Evolutionary conservation across 2,888 invertebrate species (phyloP), one percentile per base, ranked within the genome.

Genomic region (Cryptosula pallasiana): DNA sequence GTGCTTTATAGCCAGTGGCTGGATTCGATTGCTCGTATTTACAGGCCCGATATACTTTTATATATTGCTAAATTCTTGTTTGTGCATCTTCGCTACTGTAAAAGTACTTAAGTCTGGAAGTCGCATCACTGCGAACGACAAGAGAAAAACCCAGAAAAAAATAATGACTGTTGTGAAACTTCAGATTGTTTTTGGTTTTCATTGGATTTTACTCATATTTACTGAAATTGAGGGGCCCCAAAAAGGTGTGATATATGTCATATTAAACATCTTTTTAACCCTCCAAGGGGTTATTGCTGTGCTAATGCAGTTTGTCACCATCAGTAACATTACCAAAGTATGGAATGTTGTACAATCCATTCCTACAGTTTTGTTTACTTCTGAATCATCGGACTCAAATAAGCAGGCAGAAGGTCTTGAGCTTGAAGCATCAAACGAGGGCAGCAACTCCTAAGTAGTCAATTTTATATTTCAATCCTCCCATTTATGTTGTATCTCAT

Each of bases 131-230:
- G 25, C 13, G 5, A 3, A 55, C 16, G 3, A n/a, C 5, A 55
- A 55, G 23, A 55, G 25, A 13, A 25, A 55, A 13, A 3, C 25
- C 3, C 55, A 55, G 9, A 55, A n/a, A n/a, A 55, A 55, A 55
- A n/a, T 55, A 13, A 55, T 55, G 25, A 55, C n/a, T 55, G 55
- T 55, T n/a, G 23, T 55, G 5, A 55, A 55, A n/a, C 55, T 55
- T 5, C 55, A 55, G 23, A 55, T 55, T n/a, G n/a, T 55, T 13
- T 55, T 55, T n/a, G 55, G 55, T 13, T 5, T 55, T 55, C 55
- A 55, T n/a, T 55, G 55, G 55, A n/a, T 55, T 13, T n/a, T 55
- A 3, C 16, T 55, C 16, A 13, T 55, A 5, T 55, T 55, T n/a
- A 55, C 13, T 13, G 55, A 55, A n/a, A 55, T 55, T n/a, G 9